Conservation (phyloP, 2,113 vertebrate genomes). For the Bambusicola thoracicus region DNA sequence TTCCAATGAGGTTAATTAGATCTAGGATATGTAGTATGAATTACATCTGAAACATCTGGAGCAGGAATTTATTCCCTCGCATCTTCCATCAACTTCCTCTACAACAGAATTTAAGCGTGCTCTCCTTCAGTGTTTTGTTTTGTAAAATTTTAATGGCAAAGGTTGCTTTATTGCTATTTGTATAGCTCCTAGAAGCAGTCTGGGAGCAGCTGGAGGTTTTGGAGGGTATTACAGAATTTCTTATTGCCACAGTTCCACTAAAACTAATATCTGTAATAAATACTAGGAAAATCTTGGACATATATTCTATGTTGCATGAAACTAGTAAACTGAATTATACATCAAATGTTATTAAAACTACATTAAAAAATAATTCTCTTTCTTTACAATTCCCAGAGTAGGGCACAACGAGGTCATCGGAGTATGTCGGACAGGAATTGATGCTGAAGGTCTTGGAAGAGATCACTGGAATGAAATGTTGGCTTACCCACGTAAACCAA, state of each 20-base stretch:
- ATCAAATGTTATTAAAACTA: slow-evolving; percentile 28
- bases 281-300: neutral
- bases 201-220: neutral
- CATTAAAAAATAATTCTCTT: neutral
- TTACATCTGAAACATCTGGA: neutral
- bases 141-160: neutral
- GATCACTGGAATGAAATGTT: slow-evolving; percentile 99
- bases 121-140: neutral
- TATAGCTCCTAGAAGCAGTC: neutral
- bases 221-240: neutral
- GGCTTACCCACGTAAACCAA: slow-evolving; percentile 95
- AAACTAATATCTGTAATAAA: slow-evolving; percentile 32
- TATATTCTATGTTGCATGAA: neutral
- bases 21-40: neutral
- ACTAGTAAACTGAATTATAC: neutral
- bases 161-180: slow-evolving; percentile 4
- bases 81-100: neutral
- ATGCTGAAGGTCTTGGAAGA: slow-evolving; percentile 93
- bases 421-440: slow-evolving; percentile 90
- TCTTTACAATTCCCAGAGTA: slow-evolving; percentile 80
- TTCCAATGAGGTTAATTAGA: neutral
- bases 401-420: slow-evolving; percentile 99
- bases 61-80: neutral
- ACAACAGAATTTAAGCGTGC: neutral
- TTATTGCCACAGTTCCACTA: neutral